Evolutionary conservation across 2,888 invertebrate species (phyloP), one percentile per base, ranked within the genome.

Genomic region (Sphaeridia pumilis): DNA sequence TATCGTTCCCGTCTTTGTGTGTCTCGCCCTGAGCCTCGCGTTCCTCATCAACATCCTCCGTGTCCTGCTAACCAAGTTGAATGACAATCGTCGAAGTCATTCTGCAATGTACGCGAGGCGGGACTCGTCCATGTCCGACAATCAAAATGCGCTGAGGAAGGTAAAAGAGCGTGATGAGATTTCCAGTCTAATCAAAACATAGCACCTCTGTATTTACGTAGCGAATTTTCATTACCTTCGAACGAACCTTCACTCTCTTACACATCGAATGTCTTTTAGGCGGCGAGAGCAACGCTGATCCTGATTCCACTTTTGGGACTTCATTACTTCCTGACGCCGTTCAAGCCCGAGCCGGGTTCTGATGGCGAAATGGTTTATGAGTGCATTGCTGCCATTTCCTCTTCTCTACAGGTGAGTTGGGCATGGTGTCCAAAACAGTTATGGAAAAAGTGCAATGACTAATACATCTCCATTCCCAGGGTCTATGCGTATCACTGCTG

Each of bases 11-110:
- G 89, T 87, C 26, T 82, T 81, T 68, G 76, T 79, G 49, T 85
- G 87, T 34, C 82, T 89, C 71, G 74, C 84, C 65, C 77, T 88
- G 60, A 90, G 90, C 72, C 74, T 89, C 43, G 75, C 82, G 62
- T 90, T 92, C 72, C 78, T 90, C 58, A 84, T 86, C 73, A 92
- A 90, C 74, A 90, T 92, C 67, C 84, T 90, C 55, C 78, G 89
- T 60, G 89, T 90, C 50, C 76, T 92, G 56, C 77, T 87, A 66
- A 78, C 83, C 49, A 90, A 90, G 71, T 72, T 90, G 63, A 79
- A 61, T 49, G 63, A 58, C 43, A 60, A 58, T 36, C 47, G 59
- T 28, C 45, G 60, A 26, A 55, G 58, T 10, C 55, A 46, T n/a
- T 46, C 47, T 17, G 44, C 54, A 5, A 43, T 43, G 17, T 46